Base-by-base conservation (phyloP, 2,113 vertebrate genomes). In the Chitala chitala region DNA sequence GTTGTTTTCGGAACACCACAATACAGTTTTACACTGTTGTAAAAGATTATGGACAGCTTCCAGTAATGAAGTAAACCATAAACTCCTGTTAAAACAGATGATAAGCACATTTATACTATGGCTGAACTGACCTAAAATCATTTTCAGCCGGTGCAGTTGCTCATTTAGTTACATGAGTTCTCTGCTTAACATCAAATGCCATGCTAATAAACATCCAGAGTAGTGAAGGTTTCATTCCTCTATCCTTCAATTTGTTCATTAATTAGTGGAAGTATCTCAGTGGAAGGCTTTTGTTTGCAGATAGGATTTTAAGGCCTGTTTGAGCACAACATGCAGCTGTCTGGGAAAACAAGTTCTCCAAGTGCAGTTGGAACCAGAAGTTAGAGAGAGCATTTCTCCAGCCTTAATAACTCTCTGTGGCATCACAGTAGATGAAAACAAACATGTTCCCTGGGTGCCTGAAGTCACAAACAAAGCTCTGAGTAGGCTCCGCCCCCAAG, bases 381-480 rank as follows among this genome's bases (percentile, higher is more conserved):
- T 42, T 33, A 66, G 63, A 69, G 29, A 53, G 51, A 12, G 66
- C n/a, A 31, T 69, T 69, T 36, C 4, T 51, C 33, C n/a, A 15
- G 17, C 48, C 33, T 36, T 50, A 53, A 69, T 51, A 69, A 69
- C 48, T 51, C 48, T 44, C 66, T 24, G 17, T 33, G 48, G 46
- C 31, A 46, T 51, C 46, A 9, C 51, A 15, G 44, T 50, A 17
- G 66, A 51, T 69, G 66, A 69, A 69, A 69, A 69, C 51, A 69
- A 31, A 56, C 54, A 24, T 3, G 48, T 69, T 40, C 46, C 46
- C 46, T 69, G 26, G 15, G 46, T 33, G 46, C 7, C 22, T 68
- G 24, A 55, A 55, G 22, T 6, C 7, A 55, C 20, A 55, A 22
- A 68, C 22, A 22, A 44, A 44, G 13, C n/a, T 15, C 7, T 40